Conservation (phyloP, 2,113 vertebrate species). For the Pelecanus crispus region DNA sequence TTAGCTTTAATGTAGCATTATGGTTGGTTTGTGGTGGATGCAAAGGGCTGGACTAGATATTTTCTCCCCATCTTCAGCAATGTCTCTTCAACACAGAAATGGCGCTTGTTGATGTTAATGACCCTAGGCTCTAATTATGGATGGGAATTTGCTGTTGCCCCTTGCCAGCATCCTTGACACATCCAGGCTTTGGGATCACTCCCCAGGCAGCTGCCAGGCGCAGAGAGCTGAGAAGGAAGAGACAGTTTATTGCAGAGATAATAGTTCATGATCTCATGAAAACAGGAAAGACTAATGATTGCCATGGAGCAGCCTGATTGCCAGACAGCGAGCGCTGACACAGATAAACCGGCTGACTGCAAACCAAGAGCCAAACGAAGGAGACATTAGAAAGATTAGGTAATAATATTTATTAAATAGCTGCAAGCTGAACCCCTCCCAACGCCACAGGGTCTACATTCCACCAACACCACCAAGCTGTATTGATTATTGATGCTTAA, state of each 20-base stretch:
- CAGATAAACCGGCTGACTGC: not conserved
- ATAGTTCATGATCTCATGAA: conserved; percentile 50
- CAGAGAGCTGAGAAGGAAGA: not conserved
- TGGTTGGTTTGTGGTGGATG: not conserved
- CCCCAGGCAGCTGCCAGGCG: not conserved
- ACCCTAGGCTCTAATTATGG: not conserved
- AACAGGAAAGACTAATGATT: conserved; percentile 42
- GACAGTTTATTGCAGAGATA: conserved; percentile 28
- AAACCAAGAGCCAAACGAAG: not conserved
- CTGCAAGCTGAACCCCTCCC: not conserved
- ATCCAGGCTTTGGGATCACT: not conserved
- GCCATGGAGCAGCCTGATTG: conserved; percentile 8
- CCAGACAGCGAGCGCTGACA: conserved; percentile 10
- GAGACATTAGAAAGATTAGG: conserved; percentile 1
- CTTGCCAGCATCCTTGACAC: not conserved
- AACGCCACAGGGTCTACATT: not conserved
- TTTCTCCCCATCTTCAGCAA: not conserved
- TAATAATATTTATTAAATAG: conserved; percentile 3
- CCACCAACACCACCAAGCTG: not conserved
- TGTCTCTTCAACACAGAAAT: not conserved
- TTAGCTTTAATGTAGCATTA: not conserved
- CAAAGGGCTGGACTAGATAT: not conserved
- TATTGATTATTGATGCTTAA: not conserved
- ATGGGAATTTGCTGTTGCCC: not conserved
- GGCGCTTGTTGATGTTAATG: not conserved